These are phyloP conservation scores for Xestobium rufovillosum DNA, from an alignment of 2,888 invertebrate species.

Conservation along the genomic window DNA sequence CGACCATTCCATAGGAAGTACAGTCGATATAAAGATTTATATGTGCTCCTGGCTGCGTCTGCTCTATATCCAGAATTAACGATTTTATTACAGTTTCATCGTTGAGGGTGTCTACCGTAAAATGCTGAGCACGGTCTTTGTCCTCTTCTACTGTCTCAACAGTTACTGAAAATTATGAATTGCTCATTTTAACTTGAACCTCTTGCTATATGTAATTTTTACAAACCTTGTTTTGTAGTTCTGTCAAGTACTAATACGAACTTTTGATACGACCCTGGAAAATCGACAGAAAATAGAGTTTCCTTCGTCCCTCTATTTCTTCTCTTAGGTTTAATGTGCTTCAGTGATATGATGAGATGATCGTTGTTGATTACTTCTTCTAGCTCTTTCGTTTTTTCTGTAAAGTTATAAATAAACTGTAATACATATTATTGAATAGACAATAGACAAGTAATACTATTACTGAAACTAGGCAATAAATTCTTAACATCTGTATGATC, in stretches of 20 bases:
- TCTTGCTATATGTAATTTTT: too few species aligned
- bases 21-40: conserved; percentile 62
- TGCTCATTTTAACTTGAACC: background rate
- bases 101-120: conserved; percentile 51
- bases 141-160: conserved; percentile 56
- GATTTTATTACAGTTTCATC: conserved; percentile 50
- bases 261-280: conserved; percentile 47
- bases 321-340: conserved; percentile 47
- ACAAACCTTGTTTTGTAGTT: conserved; percentile 47
- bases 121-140: conserved; percentile 52
- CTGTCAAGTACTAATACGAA: conserved; percentile 50
- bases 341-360: conserved; percentile 47
- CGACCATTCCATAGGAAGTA: conserved; percentile 54
- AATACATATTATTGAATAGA: too few species aligned
- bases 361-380: conserved; percentile 47
- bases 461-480: too few species aligned
- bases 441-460: too few species aligned
- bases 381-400: too few species aligned
- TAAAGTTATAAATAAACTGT: too few species aligned
- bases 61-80: conserved; percentile 49
- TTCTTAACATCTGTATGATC: too few species aligned
- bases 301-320: conserved; percentile 43
- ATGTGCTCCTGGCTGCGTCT: conserved; percentile 49
- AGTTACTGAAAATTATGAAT: conserved; percentile 48
- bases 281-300: conserved; percentile 50